Evolutionary conservation across 2,797 vertebrate species (phyloP).

Genomic region (Gymnocypris eckloni): DNA sequence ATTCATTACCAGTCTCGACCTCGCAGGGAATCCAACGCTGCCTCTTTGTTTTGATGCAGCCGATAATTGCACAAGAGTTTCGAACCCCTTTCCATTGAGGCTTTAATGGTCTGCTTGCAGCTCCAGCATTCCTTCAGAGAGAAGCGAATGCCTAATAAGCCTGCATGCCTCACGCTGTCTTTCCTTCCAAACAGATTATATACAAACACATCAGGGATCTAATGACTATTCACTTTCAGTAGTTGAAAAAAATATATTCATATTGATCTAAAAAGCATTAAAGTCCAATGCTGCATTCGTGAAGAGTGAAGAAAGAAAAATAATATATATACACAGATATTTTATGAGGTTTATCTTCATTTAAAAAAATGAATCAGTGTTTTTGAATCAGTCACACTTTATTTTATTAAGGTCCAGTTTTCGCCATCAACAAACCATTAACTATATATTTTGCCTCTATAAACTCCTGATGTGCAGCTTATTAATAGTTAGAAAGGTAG

Average conservation of each 20-base stretch:
- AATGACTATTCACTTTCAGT: background rate
- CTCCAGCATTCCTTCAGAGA: background rate
- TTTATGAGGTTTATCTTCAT: background rate
- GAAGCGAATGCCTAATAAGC: background rate
- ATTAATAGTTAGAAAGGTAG: too few species aligned
- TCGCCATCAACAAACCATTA: too few species aligned
- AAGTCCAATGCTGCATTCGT: background rate
- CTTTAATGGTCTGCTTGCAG: conserved; percentile 16
- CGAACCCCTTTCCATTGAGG: background rate
- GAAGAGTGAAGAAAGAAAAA: background rate
- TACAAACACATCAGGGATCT: background rate
- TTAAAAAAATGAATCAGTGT: background rate
- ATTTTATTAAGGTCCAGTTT: too few species aligned
- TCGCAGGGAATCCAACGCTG: background rate
- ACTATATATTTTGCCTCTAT: too few species aligned
- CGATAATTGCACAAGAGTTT: conserved; percentile 10
- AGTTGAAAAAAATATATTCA: background rate
- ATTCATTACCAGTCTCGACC: conserved; percentile 23
- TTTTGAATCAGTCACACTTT: background rate
- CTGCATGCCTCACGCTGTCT: background rate
- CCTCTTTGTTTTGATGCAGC: conserved; percentile 3
- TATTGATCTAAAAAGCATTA: background rate
- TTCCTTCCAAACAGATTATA: background rate
- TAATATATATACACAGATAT: too few species aligned
- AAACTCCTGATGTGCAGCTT: too few species aligned